Percentiles rank a stretch among this genome's conserved stretches.
phyloP scores from a whole-genome alignment of 1,140 invertebrate species.

The Tachypleus tridentatus region DNA sequence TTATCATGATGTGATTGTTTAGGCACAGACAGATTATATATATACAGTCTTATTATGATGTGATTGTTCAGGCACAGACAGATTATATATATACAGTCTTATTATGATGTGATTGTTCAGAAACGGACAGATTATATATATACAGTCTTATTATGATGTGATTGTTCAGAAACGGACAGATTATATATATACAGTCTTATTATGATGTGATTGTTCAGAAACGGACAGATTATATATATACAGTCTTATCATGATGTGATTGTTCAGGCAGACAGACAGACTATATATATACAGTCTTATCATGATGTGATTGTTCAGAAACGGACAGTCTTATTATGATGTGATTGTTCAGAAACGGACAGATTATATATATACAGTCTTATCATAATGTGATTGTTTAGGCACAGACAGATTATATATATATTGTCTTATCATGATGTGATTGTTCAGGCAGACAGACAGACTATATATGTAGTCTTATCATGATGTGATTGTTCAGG shows the following conservation, averaged over 20 bases:
- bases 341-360: slow-evolving; percentile 30
- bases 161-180: slow-evolving; percentile 30
- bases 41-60: no score
- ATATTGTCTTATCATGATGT: no score
- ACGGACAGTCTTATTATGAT: slow-evolving; percentile 30
- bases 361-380: slow-evolving; percentile 44
- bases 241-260: no score
- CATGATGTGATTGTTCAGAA: slow-evolving; percentile 40
- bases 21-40: slow-evolving; percentile 39
- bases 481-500: slow-evolving; percentile 40
- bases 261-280: slow-evolving; percentile 31
- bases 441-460: slow-evolving; percentile 31
- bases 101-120: slow-evolving; percentile 40
- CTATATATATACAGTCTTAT: slow-evolving; percentile 47
- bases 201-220: slow-evolving; percentile 40
- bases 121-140: slow-evolving; percentile 40
- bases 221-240: slow-evolving; percentile 39
- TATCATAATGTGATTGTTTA: slow-evolving; percentile 41
- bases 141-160: no score
- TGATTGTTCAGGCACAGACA: slow-evolving; percentile 30
- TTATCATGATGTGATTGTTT: slow-evolving; percentile 42
- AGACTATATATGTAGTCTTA: slow-evolving; percentile 40
- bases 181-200: slow-evolving; percentile 48
- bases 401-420: slow-evolving; percentile 40
- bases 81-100: slow-evolving; percentile 46